These are phyloP conservation scores for Pollenia griseotomentosa DNA, from an alignment of 2,888 invertebrate species.

Conservation along the genomic window DNA sequence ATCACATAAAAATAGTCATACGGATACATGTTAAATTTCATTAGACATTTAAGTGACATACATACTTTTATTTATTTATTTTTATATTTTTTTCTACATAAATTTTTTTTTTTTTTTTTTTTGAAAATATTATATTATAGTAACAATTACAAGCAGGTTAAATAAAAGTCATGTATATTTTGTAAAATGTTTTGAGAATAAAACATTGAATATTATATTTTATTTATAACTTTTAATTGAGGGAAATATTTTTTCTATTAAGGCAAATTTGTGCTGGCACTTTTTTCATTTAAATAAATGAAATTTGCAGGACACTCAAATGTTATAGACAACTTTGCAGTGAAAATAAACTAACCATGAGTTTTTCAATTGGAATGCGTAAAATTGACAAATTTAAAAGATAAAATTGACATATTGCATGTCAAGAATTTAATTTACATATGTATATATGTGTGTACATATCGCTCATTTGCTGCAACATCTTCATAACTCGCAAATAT, in stretches of 20 bases:
- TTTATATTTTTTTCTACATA: conserved; percentile 19
- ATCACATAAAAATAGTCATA: background rate
- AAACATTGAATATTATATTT: background rate
- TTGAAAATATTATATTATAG: background rate
- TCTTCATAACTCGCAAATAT: too few species aligned
- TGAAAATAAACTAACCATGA: too few species aligned
- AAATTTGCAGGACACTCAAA: too few species aligned
- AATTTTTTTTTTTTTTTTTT: background rate
- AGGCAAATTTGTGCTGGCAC: too few species aligned
- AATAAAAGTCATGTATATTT: conserved; percentile 18
- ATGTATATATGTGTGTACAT: too few species aligned
- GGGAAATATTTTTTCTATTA: background rate
- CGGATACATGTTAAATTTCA: conserved; percentile 54
- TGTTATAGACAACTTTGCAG: too few species aligned
- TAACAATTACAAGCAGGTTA: conserved; percentile 10
- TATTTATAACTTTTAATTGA: conserved; percentile 23
- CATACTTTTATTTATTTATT: conserved; percentile 51
- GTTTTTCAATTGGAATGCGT: too few species aligned
- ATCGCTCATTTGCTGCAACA: too few species aligned
- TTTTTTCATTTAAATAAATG: too few species aligned
- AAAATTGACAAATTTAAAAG: too few species aligned
- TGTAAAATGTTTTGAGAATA: background rate
- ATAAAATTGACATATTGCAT: too few species aligned
- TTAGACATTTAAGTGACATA: conserved; percentile 65
- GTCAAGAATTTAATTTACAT: too few species aligned